These are phyloP conservation scores for Empis stercorea DNA, from an alignment of 2,888 invertebrate species.

Conservation along the genomic window DNA sequence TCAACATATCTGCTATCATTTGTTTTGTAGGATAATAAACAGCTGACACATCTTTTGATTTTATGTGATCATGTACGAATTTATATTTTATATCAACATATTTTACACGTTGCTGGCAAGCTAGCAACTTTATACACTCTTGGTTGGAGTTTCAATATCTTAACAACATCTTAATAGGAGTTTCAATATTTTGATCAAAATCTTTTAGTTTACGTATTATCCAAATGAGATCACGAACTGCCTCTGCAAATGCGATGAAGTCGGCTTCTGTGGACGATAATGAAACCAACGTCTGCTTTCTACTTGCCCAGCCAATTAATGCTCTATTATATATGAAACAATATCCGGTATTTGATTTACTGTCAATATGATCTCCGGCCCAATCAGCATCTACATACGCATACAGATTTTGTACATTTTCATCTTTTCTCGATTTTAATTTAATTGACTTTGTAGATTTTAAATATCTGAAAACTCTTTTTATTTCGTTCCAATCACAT, in stretches of 20 bases:
- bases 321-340: slow-evolving; percentile 7
- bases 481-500: slow-evolving; percentile 6
- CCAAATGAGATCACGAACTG: background rate
- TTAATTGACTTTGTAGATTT: slow-evolving; percentile 8
- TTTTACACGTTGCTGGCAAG: no score
- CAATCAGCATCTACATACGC: slow-evolving; percentile 15
- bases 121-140: no score
- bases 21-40: no score
- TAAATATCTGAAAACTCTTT: slow-evolving; percentile 14
- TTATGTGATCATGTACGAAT: no score
- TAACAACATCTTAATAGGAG: background rate
- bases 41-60: no score
- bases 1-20: no score
- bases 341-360: slow-evolving; percentile 20
- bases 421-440: background rate
- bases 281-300: slow-evolving; percentile 13
- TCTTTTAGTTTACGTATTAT: background rate
- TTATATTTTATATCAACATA: no score
- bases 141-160: no score
- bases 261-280: background rate
- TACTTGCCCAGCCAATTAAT: slow-evolving; percentile 16
- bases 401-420: background rate
- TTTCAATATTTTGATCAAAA: background rate
- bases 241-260: background rate
- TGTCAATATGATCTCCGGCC: slow-evolving; percentile 16